Conservation (phyloP, 1,140 invertebrate genomes). For the Neotoxoptera formosana region DNA sequence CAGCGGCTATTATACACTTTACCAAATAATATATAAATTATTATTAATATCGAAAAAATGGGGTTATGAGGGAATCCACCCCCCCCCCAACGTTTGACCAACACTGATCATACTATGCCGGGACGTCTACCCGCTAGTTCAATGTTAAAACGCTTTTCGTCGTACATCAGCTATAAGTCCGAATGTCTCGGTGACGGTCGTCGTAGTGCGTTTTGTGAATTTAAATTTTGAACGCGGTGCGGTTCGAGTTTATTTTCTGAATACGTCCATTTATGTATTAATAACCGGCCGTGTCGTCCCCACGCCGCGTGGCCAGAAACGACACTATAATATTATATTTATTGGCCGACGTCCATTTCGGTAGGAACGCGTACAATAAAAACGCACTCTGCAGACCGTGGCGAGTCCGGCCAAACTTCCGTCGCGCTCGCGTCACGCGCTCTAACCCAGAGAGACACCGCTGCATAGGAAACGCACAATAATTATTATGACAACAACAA, state of each 20-base stretch:
- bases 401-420: neutral
- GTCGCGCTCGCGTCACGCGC: neutral
- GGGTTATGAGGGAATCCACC: too few relatives aligned
- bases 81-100: too few relatives aligned
- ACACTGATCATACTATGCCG: too few relatives aligned
- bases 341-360: neutral
- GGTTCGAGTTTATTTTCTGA: neutral
- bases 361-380: neutral
- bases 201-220: neutral
- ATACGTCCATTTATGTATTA: neutral
- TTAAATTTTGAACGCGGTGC: neutral
- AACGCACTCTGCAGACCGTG: neutral
- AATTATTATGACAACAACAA: neutral
- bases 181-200: neutral
- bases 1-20: too few relatives aligned
- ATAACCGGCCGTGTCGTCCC: neutral
- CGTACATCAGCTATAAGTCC: neutral
- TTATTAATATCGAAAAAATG: too few relatives aligned
- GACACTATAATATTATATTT: neutral
- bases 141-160: neutral
- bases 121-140: neutral
- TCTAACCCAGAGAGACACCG: neutral
- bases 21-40: too few relatives aligned
- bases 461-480: neutral
- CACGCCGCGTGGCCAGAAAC: neutral